These are phyloP conservation scores for Porites cylindrica DNA, from an alignment of 92 coral and sea anemone species.

Conservation along the genomic window DNA sequence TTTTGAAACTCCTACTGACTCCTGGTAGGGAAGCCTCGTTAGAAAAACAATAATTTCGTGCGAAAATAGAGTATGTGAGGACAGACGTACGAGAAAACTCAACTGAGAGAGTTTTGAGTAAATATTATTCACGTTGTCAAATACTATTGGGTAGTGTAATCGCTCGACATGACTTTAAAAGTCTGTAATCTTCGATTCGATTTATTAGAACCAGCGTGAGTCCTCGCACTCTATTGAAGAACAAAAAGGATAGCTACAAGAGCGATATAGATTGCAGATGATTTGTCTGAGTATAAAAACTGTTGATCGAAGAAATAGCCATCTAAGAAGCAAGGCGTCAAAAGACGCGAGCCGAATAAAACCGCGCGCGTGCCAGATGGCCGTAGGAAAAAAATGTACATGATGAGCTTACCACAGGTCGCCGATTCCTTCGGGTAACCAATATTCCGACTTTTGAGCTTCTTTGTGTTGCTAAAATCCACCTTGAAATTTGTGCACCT, in stretches of 20 bases:
- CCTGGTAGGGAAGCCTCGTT: background rate
- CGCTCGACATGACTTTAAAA: background rate
- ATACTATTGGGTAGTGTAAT: background rate
- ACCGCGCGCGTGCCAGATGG: slow-evolving; percentile 5
- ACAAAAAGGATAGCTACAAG: slow-evolving; percentile 36
- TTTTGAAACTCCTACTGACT: background rate
- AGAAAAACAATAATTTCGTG: background rate
- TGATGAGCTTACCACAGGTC: slow-evolving; percentile 8
- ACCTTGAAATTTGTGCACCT: slow-evolving; percentile 7
- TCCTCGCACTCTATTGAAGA: slow-evolving; percentile 19
- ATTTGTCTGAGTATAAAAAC: background rate
- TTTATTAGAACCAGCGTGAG: slow-evolving; percentile 37
- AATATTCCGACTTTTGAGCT: slow-evolving; percentile 21
- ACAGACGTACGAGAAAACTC: slow-evolving; percentile 4
- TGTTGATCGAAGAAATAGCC: background rate
- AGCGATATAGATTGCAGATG: slow-evolving; percentile 25
- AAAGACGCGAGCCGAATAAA: background rate
- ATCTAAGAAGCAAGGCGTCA: background rate
- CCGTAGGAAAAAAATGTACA: slow-evolving; percentile 1
- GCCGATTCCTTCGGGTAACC: slow-evolving; percentile 2
- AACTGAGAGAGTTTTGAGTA: background rate
- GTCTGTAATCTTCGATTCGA: slow-evolving; percentile 15
- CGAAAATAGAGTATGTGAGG: background rate
- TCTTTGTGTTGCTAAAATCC: slow-evolving; percentile 3
- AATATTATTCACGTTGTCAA: background rate